Percentiles rank a stretch among this genome's conserved stretches.
Conservation (phyloP, 2,888 invertebrate genomes). For the Ochropleura leucogaster region DNA sequence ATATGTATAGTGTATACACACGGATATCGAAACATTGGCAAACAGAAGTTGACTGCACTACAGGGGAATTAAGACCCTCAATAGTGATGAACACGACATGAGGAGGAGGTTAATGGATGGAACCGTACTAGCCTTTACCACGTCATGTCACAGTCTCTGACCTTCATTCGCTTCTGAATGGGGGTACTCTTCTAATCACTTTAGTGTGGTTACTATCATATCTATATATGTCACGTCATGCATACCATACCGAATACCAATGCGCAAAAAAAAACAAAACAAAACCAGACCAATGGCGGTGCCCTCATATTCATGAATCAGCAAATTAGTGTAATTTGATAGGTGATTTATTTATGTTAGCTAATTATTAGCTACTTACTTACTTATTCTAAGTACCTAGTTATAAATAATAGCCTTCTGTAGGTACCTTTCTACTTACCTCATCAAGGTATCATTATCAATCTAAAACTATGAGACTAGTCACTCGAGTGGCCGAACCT, state of each 20-base stretch:
- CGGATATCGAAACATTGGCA: background rate
- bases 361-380: too few species aligned
- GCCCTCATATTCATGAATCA: conserved; percentile 39
- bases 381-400: background rate
- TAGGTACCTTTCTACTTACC: background rate
- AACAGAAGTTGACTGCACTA: background rate
- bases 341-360: conserved; percentile 18
- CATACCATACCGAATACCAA: conserved; percentile 15
- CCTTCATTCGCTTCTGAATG: background rate
- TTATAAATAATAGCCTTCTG: background rate
- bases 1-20: background rate
- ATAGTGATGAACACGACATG: background rate
- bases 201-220: conserved; percentile 8
- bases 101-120: background rate
- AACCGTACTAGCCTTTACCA: background rate
- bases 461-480: too few species aligned
- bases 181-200: conserved; percentile 2
- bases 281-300: conserved; percentile 35
- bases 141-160: background rate
- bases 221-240: conserved; percentile 29
- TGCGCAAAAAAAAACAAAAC: conserved; percentile 20
- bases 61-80: background rate
- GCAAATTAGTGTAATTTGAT: conserved; percentile 19
- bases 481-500: background rate
- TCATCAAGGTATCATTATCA: too few species aligned